Percentiles rank a stretch among this genome's conserved stretches.
Evolutionary conservation across 2,113 vertebrate genomes (phyloP).

Genomic region (Pandion haliaetus): DNA sequence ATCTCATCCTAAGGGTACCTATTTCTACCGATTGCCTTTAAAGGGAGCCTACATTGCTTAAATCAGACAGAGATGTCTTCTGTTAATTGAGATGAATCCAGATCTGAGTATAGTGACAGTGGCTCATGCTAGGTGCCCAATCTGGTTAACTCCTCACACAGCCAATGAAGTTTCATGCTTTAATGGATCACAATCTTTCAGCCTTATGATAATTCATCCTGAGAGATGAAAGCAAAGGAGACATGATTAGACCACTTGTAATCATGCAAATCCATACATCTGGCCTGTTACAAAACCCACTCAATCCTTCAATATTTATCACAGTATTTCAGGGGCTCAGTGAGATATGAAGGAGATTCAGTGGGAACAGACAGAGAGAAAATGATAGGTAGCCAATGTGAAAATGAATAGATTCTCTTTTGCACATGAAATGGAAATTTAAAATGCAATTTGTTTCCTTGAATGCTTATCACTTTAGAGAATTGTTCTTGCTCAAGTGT

Average conservation of each 20-base stretch:
- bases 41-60: not conserved
- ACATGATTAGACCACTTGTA: not conserved
- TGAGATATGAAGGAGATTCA: not conserved
- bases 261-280: not conserved
- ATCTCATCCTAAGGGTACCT: not conserved
- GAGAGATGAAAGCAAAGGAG: not conserved
- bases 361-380: not conserved
- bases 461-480: not conserved
- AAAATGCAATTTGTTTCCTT: not conserved
- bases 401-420: not conserved
- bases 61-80: not conserved
- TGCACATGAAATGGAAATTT: not conserved
- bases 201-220: not conserved
- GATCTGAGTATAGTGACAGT: not conserved
- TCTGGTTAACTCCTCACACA: not conserved
- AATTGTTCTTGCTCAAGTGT: not conserved
- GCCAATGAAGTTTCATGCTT: not conserved
- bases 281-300: not conserved
- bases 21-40: not conserved
- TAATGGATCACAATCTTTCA: not conserved
- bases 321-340: not conserved
- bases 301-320: not conserved
- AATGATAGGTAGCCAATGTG: not conserved
- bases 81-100: not conserved
- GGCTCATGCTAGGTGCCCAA: not conserved